Evolutionary conservation across 2,113 vertebrate species (phyloP), one percentile per base, ranked within the genome.

Genomic region (Gadus chalcogrammus): DNA sequence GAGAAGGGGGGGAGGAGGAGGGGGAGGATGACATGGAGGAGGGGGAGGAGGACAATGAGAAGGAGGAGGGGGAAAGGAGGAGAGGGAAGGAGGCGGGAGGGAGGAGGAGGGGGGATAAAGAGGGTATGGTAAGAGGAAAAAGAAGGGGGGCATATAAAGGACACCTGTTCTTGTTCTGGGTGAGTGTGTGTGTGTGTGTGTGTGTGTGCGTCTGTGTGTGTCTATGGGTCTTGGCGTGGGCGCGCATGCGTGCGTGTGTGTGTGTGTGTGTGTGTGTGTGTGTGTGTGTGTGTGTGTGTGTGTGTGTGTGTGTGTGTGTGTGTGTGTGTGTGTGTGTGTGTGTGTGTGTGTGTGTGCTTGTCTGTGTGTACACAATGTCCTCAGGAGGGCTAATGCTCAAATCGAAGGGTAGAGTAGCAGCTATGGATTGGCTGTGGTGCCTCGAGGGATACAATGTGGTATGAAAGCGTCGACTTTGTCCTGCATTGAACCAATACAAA

Each of bases 351-450:
- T 48, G 42, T 48, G 42, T 48, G 42, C 12, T 6, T 9, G 42
- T 48, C 7, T 9, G 53, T 82, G 84, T 81, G 81, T 84, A 78
- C 82, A 71, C n/a, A 83, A 84, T 81, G 78, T 85, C 82, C 82
- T 83, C 77, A 35, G 81, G 78, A 69, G 73, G 42, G 75, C 75
- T 83, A 81, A 81, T 85, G 81, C 67, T 61, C 16, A 64, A 84
- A 86, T 89, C 85, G n/a, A 72, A 85, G 88, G 71, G 82, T 81
- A 75, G 84, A 79, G 87, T 82, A 82, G 82, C 66, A 72, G 61
- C 60, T 83, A 79, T 80, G 69, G 80, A 85, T 87, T 79, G 61
- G 58, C 74, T 76, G 71, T 76, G 38, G 31, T 71, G 68, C 80
- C 68, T 71, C 66, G 2, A 67, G 74, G 69, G 56, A 69, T 69